phyloP scores from a whole-genome alignment of 2,888 invertebrate species.

The Gari tellinella region DNA sequence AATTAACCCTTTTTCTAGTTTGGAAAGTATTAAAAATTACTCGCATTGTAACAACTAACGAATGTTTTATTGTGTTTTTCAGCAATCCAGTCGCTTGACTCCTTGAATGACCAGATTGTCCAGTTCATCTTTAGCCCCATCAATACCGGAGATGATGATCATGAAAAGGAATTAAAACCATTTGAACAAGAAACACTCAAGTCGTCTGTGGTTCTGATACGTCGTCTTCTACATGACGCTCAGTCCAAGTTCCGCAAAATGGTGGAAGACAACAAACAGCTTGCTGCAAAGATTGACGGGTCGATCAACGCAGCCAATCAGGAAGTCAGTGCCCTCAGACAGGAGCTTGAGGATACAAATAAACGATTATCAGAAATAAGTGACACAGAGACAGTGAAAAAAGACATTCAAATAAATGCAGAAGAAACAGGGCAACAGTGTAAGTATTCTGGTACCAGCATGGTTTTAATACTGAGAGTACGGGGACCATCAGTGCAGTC shows the following conservation, averaged over 20 bases:
- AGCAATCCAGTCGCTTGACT: conserved; percentile 85
- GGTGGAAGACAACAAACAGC: conserved; percentile 92
- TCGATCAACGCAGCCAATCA: conserved; percentile 83
- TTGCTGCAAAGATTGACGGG: conserved; percentile 85
- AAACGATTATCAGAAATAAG: conserved; percentile 82
- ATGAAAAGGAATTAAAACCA: conserved; percentile 70
- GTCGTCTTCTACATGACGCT: conserved; percentile 93
- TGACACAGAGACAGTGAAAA: conserved; percentile 27
- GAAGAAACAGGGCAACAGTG: conserved; percentile 37
- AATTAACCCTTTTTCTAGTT: too few relatives aligned
- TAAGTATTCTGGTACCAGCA: too few relatives aligned
- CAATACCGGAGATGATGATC: conserved; percentile 52
- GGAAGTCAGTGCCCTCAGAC: conserved; percentile 87
- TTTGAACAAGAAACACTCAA: conserved; percentile 87
- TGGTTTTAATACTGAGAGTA: too few relatives aligned
- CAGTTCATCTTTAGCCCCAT: conserved; percentile 83
- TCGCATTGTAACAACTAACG: too few relatives aligned
- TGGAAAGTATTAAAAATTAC: too few relatives aligned
- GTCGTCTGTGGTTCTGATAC: conserved; percentile 94
- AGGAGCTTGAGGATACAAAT: conserved; percentile 87
- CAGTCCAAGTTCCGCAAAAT: conserved; percentile 93
- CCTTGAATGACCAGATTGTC: conserved; percentile 85
- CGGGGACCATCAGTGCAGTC: too few relatives aligned
- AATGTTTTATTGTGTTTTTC: too few relatives aligned
- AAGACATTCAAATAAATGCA: conserved; percentile 27